These are phyloP conservation scores for Platycheirus rosarum DNA, from an alignment of 2,888 invertebrate species.

Conservation along the genomic window DNA sequence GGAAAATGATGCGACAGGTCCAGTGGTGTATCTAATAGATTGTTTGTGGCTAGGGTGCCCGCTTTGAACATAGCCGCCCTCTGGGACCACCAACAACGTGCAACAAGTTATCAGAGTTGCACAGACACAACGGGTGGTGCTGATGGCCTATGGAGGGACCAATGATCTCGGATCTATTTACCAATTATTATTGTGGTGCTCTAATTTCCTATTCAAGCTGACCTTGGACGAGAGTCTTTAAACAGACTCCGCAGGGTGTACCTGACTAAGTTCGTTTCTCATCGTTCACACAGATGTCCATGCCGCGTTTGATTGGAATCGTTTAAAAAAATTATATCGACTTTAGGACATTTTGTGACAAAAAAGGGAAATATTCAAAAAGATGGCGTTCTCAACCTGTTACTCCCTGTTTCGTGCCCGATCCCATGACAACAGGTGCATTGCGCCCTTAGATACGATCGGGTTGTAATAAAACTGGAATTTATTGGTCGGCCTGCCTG, in stretches of 20 bases:
- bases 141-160: not conserved
- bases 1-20: conserved; percentile 74
- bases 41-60: conserved; percentile 71
- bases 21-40: conserved; percentile 73
- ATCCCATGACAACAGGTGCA: conserved; percentile 60
- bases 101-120: not conserved
- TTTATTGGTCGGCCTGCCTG: conserved; percentile 60
- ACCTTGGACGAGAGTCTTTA: conserved; percentile 25
- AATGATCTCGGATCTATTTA: conserved; percentile 21
- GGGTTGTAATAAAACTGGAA: conserved; percentile 64
- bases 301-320: conserved; percentile 5
- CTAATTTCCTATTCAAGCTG: conserved; percentile 27
- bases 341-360: conserved; percentile 11
- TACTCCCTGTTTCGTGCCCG: conserved; percentile 37
- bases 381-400: conserved; percentile 70
- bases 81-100: conserved; percentile 55
- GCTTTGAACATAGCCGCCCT: conserved; percentile 67
- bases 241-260: not conserved
- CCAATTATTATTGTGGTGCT: conserved; percentile 39
- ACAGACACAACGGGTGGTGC: conserved; percentile 64
- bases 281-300: conserved; percentile 21
- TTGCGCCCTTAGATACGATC: conserved; percentile 68
- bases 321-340: conserved; percentile 40
- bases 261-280: conserved; percentile 34
- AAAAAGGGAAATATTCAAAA: not conserved